Conservation (phyloP, 2,888 invertebrate species). For the Abrostola tripartita region DNA sequence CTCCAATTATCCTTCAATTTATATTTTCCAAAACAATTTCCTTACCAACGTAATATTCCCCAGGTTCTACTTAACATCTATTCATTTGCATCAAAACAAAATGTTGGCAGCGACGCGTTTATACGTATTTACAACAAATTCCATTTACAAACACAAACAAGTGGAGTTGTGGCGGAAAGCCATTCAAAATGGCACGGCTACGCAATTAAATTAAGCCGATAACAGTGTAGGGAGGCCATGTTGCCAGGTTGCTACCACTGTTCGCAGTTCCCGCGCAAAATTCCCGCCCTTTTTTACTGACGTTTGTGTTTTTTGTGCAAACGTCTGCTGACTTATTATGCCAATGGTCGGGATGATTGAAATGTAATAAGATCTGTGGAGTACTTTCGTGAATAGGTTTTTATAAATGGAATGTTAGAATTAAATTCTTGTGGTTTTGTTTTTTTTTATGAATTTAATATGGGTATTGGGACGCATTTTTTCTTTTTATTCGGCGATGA, state of each 20-base stretch:
- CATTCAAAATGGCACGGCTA: constrained; percentile 50
- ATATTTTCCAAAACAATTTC: constrained; percentile 4
- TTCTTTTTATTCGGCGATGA: neutral
- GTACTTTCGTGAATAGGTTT: constrained; percentile 33
- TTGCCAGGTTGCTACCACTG: constrained; percentile 49
- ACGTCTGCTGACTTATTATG: constrained; percentile 42
- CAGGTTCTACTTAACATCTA: constrained; percentile 21
- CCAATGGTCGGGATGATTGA: constrained; percentile 35
- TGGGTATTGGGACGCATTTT: neutral
- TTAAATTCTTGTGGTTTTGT: constrained; percentile 3
- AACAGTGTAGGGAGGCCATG: constrained; percentile 49
- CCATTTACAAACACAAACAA: constrained; percentile 53
- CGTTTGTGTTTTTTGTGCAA: constrained; percentile 39
- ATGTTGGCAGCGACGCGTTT: constrained; percentile 20
- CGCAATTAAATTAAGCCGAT: constrained; percentile 64
- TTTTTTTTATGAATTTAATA: neutral
- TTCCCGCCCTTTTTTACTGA: constrained; percentile 48
- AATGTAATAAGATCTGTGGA: constrained; percentile 42
- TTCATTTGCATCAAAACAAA: constrained; percentile 33
- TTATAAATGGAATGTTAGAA: constrained; percentile 13
- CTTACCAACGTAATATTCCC: constrained; percentile 15
- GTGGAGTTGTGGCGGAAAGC: constrained; percentile 50
- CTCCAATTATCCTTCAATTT: neutral
- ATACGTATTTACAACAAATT: constrained; percentile 46
- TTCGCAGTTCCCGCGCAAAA: constrained; percentile 42